Evolutionary conservation across 2,797 vertebrate genomes (phyloP).

Genomic region (Myotis planiceps): DNA sequence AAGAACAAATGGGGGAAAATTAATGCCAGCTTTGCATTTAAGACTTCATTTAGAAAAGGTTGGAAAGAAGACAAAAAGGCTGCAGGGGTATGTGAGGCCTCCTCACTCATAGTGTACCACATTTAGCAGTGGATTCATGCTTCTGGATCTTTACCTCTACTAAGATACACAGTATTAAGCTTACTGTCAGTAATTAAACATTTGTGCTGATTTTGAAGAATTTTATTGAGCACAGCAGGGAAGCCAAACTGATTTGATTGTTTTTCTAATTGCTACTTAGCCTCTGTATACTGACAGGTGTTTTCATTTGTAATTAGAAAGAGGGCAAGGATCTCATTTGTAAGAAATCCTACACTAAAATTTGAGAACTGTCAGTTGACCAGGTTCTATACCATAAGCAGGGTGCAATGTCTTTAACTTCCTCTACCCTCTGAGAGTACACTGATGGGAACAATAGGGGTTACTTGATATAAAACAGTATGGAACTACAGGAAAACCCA

Average conservation of each 20-base stretch:
- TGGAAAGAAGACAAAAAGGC: background rate
- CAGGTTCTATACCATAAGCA: background rate
- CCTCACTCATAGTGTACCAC: background rate
- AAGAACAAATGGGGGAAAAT: background rate
- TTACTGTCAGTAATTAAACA: background rate
- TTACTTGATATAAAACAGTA: background rate
- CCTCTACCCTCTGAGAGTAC: background rate
- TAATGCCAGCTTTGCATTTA: background rate
- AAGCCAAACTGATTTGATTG: conserved; percentile 56
- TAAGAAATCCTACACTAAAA: background rate
- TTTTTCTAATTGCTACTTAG: conserved; percentile 34
- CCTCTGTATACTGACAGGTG: background rate
- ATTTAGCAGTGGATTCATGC: background rate
- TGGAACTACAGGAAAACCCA: background rate
- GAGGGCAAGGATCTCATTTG: background rate
- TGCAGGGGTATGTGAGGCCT: background rate
- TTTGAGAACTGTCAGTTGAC: background rate
- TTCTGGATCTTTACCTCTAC: background rate
- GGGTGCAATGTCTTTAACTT: background rate
- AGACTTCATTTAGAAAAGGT: background rate
- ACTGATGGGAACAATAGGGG: background rate
- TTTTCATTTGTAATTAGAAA: conserved; percentile 44
- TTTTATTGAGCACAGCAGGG: conserved; percentile 42
- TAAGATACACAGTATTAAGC: background rate
- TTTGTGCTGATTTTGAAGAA: conserved; percentile 34